Evolutionary conservation across 1,140 invertebrate genomes (phyloP), one percentile per base, ranked within the genome.

Genomic region (Chelonus insularis): DNA sequence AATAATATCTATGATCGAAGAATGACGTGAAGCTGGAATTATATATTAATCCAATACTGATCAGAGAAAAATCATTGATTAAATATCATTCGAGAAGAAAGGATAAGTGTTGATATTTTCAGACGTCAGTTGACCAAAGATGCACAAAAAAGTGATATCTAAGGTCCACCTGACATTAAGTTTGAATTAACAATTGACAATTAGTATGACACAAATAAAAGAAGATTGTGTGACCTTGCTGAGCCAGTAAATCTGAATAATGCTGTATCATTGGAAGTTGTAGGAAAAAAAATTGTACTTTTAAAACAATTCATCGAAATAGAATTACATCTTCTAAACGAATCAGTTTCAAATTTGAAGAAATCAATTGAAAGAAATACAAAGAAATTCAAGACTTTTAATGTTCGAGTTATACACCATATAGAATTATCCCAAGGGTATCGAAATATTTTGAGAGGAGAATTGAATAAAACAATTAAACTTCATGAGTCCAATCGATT

Each of bases 31-130:
- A 16, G 52, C 52, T 37, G 52, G 20, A 55, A 23, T 55, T 21
- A 55, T 55, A 11, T 39, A 55, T 55, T 39, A 55, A 55, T 29
- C 3, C 7, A 7, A 29, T 29, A 21, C 48, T 9, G 4, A 6
- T 43, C 9, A 25, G 9, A 25, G 6, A 41, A 51, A 9, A 11
- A 12, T 39, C 32, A 39, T 37, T 21, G 11, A 18, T 21, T n/a
- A 18, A 16, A 11, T 23, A n/a, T 25, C 16, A 1, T 20, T 37
- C 18, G 4, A 37, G 37, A 34, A 1, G 20, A 14, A 51, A 51
- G 6, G 9, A 60, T 60, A 37, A 60, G 50, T 41, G 39, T 60
- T 16, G 64, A 65, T 23, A 54, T 62, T 34, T 65, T 65, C 32
- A 59, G 64, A 62, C 60, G 59, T 16, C 9, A 47, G 2, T 34